phyloP scores from a whole-genome alignment of 2,888 invertebrate species.

The Gasteruption jaculator region DNA sequence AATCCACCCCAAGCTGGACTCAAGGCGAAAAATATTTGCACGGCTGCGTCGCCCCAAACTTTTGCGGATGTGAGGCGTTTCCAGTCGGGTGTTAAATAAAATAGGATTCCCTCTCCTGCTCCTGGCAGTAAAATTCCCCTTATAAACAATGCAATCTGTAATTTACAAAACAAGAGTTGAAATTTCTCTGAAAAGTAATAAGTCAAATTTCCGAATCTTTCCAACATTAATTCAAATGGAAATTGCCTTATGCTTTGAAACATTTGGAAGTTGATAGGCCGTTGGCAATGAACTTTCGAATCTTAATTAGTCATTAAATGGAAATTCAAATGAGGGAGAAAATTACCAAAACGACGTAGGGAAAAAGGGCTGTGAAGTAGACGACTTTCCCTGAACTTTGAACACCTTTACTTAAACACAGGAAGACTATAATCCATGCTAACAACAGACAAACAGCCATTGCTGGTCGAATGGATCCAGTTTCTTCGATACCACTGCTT shows the following conservation, averaged over 20 bases:
- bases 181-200: not conserved
- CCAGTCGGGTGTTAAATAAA: slow-evolving; percentile 77
- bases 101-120: slow-evolving; percentile 71
- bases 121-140: slow-evolving; percentile 78
- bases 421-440: slow-evolving; percentile 75
- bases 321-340: too few relatives aligned
- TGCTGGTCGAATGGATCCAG: slow-evolving; percentile 63
- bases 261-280: too few relatives aligned
- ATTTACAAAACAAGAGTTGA: not conserved
- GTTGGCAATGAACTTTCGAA: too few relatives aligned
- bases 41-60: slow-evolving; percentile 80
- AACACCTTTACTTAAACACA: slow-evolving; percentile 75
- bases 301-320: too few relatives aligned
- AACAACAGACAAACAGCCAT: slow-evolving; percentile 71
- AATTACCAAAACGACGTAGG: slow-evolving; percentile 71
- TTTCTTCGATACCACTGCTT: slow-evolving; percentile 71
- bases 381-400: slow-evolving; percentile 79
- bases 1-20: slow-evolving; percentile 85
- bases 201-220: too few relatives aligned
- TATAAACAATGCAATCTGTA: slow-evolving; percentile 59
- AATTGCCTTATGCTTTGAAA: too few relatives aligned
- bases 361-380: slow-evolving; percentile 73
- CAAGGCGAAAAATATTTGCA: slow-evolving; percentile 83
- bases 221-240: too few relatives aligned
- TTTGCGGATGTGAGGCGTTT: slow-evolving; percentile 68